Evolutionary conservation across 2,888 invertebrate genomes (phyloP), one percentile per base, ranked within the genome.

Genomic region (Tetranychus truncatus): DNA sequence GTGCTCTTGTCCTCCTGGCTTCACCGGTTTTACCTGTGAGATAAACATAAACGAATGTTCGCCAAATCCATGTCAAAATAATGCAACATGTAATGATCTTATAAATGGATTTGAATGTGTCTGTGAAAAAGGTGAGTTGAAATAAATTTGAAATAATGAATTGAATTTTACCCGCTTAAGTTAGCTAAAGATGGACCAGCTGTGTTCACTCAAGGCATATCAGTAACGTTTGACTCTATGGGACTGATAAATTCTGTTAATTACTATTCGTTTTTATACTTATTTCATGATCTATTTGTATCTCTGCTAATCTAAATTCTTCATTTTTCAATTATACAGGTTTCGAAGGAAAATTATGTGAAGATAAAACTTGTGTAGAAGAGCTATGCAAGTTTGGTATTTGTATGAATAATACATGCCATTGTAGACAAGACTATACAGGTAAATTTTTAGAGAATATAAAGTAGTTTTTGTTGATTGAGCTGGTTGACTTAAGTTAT

Each of bases 401-500:
- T 15, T 55, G 65, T 21, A n/a, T 66, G 24, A 5, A 69, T 20
- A 21, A 88, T 83, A 85, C 85, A 81, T 89, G 86, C 78, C 74
- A 82, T 80, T 86, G 84, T 78, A 80, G 80, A 79, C 82, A 83
- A 65, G 87, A 44, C 15, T 72, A 72, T 34, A 46, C 11, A 6
- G 69, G 69, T 69, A 69, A 69, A 20, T 55, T 55, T 55, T 55
- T 55, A 55, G 11, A 55, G 7, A 11, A 20, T 24, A 5, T 24
- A 15, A 55, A 7, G 6, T 15, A 55, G 9, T 55, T 55, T 55
- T 15, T 1, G 0, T 9, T 55, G 15, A 15, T 55, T 2, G 0
- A 55, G 7, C 55, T 55, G 15, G 0, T 15, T 55, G 9, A 15
- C 55, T 34, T 34, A 34, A 15, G 7, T 6, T 6, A 15, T 5